Percentiles rank a stretch among this genome's conserved stretches.
Evolutionary conservation across 2,113 vertebrate genomes (phyloP).

Genomic region (Corythoichthys intestinalis): DNA sequence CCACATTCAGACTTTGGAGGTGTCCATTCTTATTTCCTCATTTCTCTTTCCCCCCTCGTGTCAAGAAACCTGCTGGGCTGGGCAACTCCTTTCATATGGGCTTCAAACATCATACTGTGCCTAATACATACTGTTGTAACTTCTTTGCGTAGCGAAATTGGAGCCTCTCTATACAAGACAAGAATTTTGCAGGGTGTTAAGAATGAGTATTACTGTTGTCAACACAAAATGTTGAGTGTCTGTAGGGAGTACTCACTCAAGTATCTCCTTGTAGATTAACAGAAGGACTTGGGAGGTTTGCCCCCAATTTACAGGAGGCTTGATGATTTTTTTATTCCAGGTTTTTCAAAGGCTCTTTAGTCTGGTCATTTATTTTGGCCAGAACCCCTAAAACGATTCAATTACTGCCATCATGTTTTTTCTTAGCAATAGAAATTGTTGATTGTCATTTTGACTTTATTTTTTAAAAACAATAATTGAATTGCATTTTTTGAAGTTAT

Average conservation of each 20-base stretch:
- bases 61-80: slow-evolving; percentile 36
- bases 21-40: slow-evolving; percentile 18
- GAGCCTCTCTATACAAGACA: not conserved
- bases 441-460: not conserved
- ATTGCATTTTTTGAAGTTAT: not conserved
- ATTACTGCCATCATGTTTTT: not conserved
- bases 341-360: not conserved
- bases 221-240: not conserved
- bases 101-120: slow-evolving; percentile 74
- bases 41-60: slow-evolving; percentile 12
- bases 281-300: no score
- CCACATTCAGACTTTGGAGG: slow-evolving; percentile 56
- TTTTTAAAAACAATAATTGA: not conserved
- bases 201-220: not conserved
- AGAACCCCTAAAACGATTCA: not conserved
- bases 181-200: not conserved
- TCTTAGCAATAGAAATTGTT: not conserved
- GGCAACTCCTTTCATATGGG: slow-evolving; percentile 39
- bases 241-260: not conserved
- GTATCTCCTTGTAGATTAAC: not conserved
- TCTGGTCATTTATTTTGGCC: not conserved
- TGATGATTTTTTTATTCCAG: not conserved
- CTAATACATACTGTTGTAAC: slow-evolving; percentile 49
- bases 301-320: no score
- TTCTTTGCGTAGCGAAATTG: slow-evolving; percentile 11